These are phyloP conservation scores for Pycnonotus jocosus DNA, from an alignment of 2,113 vertebrate genomes.

Conservation along the genomic window DNA sequence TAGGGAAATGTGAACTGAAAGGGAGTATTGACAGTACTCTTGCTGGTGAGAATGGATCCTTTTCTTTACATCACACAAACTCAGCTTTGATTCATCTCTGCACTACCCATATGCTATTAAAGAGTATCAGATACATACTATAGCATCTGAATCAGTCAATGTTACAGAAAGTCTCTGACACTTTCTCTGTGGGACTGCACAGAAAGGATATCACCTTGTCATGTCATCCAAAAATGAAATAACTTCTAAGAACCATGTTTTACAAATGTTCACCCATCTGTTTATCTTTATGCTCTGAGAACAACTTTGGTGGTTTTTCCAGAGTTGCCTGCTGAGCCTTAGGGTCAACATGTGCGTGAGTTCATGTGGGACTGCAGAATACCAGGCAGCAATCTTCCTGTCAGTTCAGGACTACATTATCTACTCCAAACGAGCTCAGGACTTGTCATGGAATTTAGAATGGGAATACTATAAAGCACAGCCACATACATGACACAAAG, in stretches of 20 bases:
- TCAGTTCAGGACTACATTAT: not conserved
- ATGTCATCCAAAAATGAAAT: not conserved
- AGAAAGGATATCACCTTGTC: not conserved
- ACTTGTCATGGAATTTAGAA: not conserved
- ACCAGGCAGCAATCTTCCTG: not conserved
- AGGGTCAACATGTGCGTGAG: not conserved
- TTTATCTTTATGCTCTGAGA: not conserved
- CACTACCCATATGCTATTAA: not conserved
- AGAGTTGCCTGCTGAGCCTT: not conserved
- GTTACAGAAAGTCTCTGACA: not conserved
- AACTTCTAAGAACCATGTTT: not conserved
- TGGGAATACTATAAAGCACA: not conserved
- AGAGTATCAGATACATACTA: not conserved
- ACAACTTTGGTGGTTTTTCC: not conserved
- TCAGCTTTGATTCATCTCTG: not conserved
- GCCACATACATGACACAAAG: not conserved
- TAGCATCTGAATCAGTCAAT: not conserved
- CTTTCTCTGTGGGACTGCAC: not conserved
- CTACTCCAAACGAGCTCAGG: not conserved
- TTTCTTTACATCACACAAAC: not conserved
- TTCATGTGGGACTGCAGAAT: not conserved
- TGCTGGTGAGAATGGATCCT: not conserved
- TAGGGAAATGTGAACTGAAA: not conserved
- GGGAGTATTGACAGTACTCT: not conserved
- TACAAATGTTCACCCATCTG: not conserved